phyloP scores from a whole-genome alignment of 2,113 vertebrate species.

The Sebastes fasciatus region DNA sequence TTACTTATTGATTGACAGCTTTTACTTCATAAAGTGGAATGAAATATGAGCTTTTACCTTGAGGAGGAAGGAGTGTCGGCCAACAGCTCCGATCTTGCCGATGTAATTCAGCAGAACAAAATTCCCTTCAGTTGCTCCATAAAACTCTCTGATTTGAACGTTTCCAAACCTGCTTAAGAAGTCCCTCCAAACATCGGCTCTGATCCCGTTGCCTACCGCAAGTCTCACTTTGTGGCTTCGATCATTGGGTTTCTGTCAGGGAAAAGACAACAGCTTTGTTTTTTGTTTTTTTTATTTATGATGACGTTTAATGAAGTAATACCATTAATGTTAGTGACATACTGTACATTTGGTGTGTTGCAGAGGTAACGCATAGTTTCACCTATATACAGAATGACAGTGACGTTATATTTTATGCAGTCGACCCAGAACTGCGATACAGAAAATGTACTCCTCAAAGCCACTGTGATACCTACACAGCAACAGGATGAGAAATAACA shows the following conservation, averaged over 20 bases:
- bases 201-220: constrained; percentile 87
- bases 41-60: constrained; percentile 75
- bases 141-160: constrained; percentile 85
- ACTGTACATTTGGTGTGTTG: constrained; percentile 84
- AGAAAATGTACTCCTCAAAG: constrained; percentile 87
- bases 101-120: constrained; percentile 83
- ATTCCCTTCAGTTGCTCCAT: constrained; percentile 89
- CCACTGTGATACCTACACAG: constrained; percentile 84
- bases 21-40: not conserved
- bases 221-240: constrained; percentile 84
- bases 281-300: not conserved
- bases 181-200: constrained; percentile 88
- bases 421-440: constrained; percentile 92
- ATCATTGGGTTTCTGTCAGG: constrained; percentile 81
- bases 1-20: not conserved
- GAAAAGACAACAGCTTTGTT: constrained; percentile 19
- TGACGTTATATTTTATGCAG: constrained; percentile 89
- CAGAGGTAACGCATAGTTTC: constrained; percentile 90
- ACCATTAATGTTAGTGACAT: not conserved
- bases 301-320: not conserved
- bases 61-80: constrained; percentile 80
- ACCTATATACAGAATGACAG: constrained; percentile 90
- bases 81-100: constrained; percentile 86
- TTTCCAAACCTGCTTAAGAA: constrained; percentile 87
- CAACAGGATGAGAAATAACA: not conserved